Percentiles rank a stretch among this genome's conserved stretches.
phyloP scores from a whole-genome alignment of 2,113 vertebrate species.

The Mesoclemmys tuberculata region DNA sequence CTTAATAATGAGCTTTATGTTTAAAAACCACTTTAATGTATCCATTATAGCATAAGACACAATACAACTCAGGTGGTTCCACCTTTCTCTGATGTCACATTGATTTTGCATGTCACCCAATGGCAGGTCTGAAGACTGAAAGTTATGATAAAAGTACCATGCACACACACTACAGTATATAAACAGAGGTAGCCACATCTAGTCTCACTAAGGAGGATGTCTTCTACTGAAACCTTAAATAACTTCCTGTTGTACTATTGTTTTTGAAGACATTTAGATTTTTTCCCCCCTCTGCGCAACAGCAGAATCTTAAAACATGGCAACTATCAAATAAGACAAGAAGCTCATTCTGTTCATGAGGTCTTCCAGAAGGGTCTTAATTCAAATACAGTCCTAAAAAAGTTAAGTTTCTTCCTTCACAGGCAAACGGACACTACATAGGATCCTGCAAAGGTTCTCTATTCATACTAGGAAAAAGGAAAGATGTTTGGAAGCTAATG shows the following conservation, averaged over 20 bases:
- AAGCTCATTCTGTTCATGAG: neutral
- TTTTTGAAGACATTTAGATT: neutral
- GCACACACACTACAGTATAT: neutral
- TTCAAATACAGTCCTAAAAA: neutral
- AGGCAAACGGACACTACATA: neutral
- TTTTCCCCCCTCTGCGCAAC: neutral
- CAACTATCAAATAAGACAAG: neutral
- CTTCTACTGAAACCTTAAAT: neutral
- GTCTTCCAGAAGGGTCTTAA: neutral
- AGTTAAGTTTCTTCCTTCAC: neutral
- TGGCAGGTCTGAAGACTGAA: neutral
- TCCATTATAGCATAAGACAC: neutral
- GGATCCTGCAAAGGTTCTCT: fast-evolving
- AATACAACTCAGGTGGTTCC: neutral
- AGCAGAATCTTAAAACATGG: neutral
- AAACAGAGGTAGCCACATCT: neutral
- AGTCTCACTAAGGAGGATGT: neutral
- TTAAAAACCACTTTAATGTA: neutral
- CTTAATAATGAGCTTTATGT: neutral
- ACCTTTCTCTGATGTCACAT: neutral
- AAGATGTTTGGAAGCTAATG: neutral
- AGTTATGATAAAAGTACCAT: neutral
- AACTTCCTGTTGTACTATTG: neutral
- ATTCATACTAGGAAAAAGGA: neutral
- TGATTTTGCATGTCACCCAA: neutral